phyloP scores from a whole-genome alignment of 1,140 invertebrate genomes.

The Calosoma granatense region DNA sequence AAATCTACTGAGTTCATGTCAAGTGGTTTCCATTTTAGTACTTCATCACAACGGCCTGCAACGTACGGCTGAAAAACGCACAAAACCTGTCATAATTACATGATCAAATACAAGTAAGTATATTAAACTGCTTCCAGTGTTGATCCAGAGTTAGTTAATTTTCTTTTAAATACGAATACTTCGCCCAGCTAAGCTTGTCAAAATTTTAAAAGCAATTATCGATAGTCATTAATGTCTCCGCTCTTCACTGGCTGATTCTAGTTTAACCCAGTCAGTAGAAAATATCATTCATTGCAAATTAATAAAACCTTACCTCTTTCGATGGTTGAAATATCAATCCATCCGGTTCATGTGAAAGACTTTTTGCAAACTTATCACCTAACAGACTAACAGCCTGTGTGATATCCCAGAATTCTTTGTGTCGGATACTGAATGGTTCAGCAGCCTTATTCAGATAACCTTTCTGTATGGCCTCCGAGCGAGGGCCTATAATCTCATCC shows the following conservation, averaged over 20 bases:
- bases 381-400: conserved; percentile 57
- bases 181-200: too few species aligned
- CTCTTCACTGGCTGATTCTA: too few species aligned
- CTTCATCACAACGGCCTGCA: conserved; percentile 68
- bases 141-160: too few species aligned
- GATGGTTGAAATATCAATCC: conserved; percentile 96
- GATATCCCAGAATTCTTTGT: conserved; percentile 86
- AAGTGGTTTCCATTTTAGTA: conserved; percentile 97
- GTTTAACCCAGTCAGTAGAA: too few species aligned
- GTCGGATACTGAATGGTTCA: conserved; percentile 81
- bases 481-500: conserved; percentile 52
- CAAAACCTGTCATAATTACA: conserved; percentile 16
- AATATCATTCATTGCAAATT: neutral
- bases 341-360: conserved; percentile 89
- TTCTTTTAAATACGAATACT: too few species aligned
- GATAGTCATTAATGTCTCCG: too few species aligned
- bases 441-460: conserved; percentile 60
- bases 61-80: conserved; percentile 65
- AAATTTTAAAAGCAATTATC: too few species aligned
- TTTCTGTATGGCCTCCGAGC: conserved; percentile 62
- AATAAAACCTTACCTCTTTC: conserved; percentile 57
- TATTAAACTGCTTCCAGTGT: too few species aligned
- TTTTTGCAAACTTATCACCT: conserved; percentile 74
- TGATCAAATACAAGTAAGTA: neutral
- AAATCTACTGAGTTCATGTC: conserved; percentile 95